Conservation (phyloP, 2,113 vertebrate genomes). For the Choloepus hoffmanni region DNA sequence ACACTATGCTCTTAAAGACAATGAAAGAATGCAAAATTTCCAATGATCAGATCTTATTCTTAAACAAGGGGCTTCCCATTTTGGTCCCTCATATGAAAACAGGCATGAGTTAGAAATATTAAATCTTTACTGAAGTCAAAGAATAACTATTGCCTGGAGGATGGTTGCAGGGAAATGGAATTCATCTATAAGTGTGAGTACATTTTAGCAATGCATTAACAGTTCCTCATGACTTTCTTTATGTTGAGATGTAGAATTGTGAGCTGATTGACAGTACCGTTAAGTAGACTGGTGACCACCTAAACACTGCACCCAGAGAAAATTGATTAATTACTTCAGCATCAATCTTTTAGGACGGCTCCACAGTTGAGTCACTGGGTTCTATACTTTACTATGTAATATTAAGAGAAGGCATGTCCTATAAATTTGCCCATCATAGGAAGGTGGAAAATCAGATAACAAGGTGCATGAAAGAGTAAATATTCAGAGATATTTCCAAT, state of each 20-base stretch:
- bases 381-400: neutral
- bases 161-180: neutral
- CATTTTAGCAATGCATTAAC: neutral
- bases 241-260: neutral
- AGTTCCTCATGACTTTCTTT: neutral
- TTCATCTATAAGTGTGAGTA: neutral
- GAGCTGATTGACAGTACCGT: neutral
- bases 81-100: neutral
- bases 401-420: neutral
- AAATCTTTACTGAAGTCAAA: neutral
- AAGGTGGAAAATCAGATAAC: neutral
- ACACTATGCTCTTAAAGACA: neutral
- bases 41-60: neutral
- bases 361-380: neutral
- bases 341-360: neutral
- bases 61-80: neutral
- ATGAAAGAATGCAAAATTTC: neutral
- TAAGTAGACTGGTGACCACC: neutral
- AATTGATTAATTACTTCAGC: neutral
- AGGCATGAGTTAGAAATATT: neutral
- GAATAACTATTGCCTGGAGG: neutral
- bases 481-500: neutral
- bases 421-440: neutral
- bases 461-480: neutral
- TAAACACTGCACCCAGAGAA: neutral